Conservation (phyloP, 2,797 vertebrate species). For the Semaprochilodus insignis region DNA sequence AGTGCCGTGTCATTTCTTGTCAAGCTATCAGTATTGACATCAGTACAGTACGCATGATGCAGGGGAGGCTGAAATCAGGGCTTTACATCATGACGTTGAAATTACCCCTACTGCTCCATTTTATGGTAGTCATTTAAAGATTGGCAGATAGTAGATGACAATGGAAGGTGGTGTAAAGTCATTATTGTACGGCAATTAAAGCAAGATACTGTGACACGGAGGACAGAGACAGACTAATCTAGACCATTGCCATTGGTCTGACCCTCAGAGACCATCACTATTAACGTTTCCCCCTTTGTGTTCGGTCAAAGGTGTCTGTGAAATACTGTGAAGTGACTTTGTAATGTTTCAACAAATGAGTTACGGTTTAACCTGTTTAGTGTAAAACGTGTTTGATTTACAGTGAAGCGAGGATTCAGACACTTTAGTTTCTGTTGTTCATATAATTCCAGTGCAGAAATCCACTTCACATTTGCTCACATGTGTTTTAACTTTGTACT, state of each 20-base stretch:
- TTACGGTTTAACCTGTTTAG: not conserved
- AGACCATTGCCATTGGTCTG: not conserved
- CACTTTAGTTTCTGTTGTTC: too few species aligned
- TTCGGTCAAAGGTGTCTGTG: not conserved
- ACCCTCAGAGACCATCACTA: not conserved
- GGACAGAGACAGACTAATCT: not conserved
- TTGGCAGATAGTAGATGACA: not conserved
- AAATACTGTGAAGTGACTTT: not conserved
- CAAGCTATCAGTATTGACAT: not conserved
- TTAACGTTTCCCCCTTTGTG: not conserved
- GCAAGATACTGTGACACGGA: not conserved
- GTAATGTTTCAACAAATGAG: not conserved
- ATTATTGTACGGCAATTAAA: slow-evolving; percentile 17
- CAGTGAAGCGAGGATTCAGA: too few species aligned
- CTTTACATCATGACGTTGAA: not conserved
- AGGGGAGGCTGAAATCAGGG: not conserved
- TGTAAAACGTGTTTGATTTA: not conserved
- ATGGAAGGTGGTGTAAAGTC: slow-evolving; percentile 6
- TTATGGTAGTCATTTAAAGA: slow-evolving; percentile 11
- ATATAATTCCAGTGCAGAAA: too few species aligned
- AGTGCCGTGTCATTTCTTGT: not conserved
- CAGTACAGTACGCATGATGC: not conserved
- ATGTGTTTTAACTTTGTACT: too few species aligned
- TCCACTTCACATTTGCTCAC: too few species aligned
- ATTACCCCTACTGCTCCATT: not conserved